Percentiles rank a stretch among this genome's conserved stretches.
Evolutionary conservation across 2,888 invertebrate species (phyloP).

Genomic region (Rhogogaster chlorosoma): DNA sequence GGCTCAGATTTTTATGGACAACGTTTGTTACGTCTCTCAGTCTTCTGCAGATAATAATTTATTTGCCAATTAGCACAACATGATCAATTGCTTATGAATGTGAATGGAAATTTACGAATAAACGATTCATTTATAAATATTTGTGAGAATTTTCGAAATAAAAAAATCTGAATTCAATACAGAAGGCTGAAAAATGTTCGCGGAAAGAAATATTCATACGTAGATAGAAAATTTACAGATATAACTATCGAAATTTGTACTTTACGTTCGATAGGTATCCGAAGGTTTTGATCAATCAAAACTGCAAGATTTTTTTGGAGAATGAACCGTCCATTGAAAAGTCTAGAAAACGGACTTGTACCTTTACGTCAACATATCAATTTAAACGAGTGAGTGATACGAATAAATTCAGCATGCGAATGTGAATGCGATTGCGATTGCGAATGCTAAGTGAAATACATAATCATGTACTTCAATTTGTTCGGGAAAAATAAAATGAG

Average conservation of each 20-base stretch:
- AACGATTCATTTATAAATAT: neutral
- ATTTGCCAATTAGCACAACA: neutral
- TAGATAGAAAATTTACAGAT: neutral
- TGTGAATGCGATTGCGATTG: neutral
- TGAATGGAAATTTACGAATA: neutral
- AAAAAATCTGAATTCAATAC: neutral
- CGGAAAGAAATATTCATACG: neutral
- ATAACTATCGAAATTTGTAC: too few species aligned
- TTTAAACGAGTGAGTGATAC: conserved; percentile 28
- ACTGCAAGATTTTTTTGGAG: conserved; percentile 23
- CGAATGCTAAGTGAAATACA: neutral
- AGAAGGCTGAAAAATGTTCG: neutral
- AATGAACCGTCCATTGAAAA: conserved; percentile 41
- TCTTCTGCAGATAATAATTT: neutral
- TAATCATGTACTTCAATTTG: conserved; percentile 17
- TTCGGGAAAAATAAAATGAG: neutral
- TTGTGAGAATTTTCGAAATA: neutral
- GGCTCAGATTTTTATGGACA: neutral
- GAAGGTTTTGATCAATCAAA: conserved; percentile 8
- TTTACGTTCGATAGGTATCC: neutral
- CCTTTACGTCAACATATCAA: conserved; percentile 36
- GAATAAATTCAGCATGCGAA: conserved; percentile 29
- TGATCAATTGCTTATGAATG: neutral
- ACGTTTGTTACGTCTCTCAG: neutral
- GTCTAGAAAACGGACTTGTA: conserved; percentile 19